Evolutionary conservation across 2,888 invertebrate genomes (phyloP).

Genomic region (Didymodactylos carnosus): DNA sequence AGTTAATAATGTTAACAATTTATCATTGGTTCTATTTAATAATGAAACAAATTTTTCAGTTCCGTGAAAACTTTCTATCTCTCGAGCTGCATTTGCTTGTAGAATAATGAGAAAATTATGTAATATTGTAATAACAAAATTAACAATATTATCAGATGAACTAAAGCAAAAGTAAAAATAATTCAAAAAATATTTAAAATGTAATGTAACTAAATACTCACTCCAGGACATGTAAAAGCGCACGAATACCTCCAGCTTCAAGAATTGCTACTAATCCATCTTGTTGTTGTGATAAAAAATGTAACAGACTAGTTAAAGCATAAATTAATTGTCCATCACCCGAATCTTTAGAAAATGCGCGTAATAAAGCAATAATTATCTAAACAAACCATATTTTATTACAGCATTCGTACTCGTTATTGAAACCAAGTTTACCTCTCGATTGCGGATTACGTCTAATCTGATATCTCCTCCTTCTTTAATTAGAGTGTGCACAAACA

Average conservation of each 20-base stretch:
- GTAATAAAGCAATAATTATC: not conserved
- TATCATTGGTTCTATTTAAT: not conserved
- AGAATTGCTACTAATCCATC: not conserved
- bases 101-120: not conserved
- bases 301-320: not conserved
- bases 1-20: not conserved
- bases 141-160: not conserved
- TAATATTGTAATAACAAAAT: not conserved
- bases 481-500: not conserved
- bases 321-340: not conserved
- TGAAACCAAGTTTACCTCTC: not conserved
- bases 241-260: not conserved
- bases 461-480: not conserved
- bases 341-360: not conserved
- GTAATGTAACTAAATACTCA: not conserved
- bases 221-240: not conserved
- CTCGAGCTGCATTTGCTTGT: not conserved
- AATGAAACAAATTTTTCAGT: not conserved
- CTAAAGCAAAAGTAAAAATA: not conserved
- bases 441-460: not conserved
- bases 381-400: not conserved
- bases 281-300: not conserved
- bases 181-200: not conserved
- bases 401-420: not conserved
- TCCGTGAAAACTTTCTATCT: not conserved